A percentile compares a stretch with the other conserved stretches of the same genome.
Conservation (phyloP, 2,888 invertebrate genomes). For the Eristalinus aeneus region DNA sequence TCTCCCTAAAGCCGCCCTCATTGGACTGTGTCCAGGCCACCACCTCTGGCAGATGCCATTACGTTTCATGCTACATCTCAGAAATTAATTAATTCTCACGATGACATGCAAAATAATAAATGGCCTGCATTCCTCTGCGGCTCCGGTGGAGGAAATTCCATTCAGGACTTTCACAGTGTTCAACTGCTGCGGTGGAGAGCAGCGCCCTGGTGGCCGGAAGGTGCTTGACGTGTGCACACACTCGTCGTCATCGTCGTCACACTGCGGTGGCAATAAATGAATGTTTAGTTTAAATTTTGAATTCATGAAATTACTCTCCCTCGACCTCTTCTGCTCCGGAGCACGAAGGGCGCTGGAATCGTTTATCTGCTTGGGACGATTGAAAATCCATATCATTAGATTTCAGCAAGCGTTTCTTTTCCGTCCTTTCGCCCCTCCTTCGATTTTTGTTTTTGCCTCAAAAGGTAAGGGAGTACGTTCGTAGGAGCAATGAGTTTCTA, state of each 20-base stretch:
- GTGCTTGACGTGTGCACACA: not conserved
- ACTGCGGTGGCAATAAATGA: constrained; percentile 9
- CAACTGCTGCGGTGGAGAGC: not conserved
- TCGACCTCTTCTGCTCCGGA: too few species aligned
- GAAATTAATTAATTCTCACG: constrained; percentile 51
- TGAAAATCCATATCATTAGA: not conserved
- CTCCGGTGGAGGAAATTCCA: not conserved
- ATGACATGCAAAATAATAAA: constrained; percentile 45
- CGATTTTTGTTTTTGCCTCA: not conserved
- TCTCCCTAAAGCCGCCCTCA: too few species aligned
- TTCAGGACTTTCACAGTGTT: constrained; percentile 14
- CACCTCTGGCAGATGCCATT: not conserved
- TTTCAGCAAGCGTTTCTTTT: not conserved
- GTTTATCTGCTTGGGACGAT: not conserved
- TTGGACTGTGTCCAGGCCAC: not conserved
- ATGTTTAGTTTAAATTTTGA: constrained; percentile 2
- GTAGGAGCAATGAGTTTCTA: not conserved
- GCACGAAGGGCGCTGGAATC: too few species aligned
- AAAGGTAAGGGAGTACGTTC: not conserved
- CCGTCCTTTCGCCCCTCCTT: not conserved
- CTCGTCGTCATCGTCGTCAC: constrained; percentile 5
- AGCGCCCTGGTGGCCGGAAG: not conserved
- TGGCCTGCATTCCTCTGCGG: constrained; percentile 7
- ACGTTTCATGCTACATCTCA: constrained; percentile 12
- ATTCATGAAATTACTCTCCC: not conserved